Base-by-base conservation (phyloP, 2,888 invertebrate genomes). In the Creontiades dilutus region DNA sequence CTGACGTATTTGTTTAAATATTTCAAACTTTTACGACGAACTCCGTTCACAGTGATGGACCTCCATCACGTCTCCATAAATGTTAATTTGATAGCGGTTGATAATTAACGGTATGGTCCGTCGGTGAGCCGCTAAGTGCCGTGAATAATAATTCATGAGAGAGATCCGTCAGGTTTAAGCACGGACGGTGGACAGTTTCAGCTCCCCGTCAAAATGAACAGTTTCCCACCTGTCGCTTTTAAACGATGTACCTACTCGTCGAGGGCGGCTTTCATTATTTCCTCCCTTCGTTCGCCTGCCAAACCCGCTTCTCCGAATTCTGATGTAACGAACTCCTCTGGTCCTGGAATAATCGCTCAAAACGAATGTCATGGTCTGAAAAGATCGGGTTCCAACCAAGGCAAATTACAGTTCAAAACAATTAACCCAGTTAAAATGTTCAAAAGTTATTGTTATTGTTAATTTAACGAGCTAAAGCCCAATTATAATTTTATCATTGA, bases 81-180 rank as follows among this genome's bases (percentile, higher is more conserved):
- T 85, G 85, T 57, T 85, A 61, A 85, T 85, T 85, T 55, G 61
- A 85, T 85, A 37, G 85, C 61, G n/a, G 52, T 61, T 85, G 37
- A 85, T 61, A 85, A 61, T 85, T 61, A 55, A 57, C 61, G 85
- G 57, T 13, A 0, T 7, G 23, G n/a, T 14, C n/a, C 57, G 55
- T n/a, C 85, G 57, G 55, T 85, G 57, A 61, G 57, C 85, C 61
- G 85, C 57, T 57, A 85, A 57, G 85, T 85, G 85, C 57, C 37
- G 13, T 28, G 85, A 61, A 85, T 85, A 85, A 85, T 85, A 85
- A 85, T 85, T 85, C 55, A 85, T 57, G 78, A 78, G 78, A 23
- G 28, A 46, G 68, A 68, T 68, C 68, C 68, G 23, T 12, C 68
- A 27, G 68, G 68, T 13, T 68, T 68, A 68, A 16, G 57, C 57